Evolutionary conservation across 2,888 invertebrate genomes (phyloP).

Genomic region (Tenodera sinensis): DNA sequence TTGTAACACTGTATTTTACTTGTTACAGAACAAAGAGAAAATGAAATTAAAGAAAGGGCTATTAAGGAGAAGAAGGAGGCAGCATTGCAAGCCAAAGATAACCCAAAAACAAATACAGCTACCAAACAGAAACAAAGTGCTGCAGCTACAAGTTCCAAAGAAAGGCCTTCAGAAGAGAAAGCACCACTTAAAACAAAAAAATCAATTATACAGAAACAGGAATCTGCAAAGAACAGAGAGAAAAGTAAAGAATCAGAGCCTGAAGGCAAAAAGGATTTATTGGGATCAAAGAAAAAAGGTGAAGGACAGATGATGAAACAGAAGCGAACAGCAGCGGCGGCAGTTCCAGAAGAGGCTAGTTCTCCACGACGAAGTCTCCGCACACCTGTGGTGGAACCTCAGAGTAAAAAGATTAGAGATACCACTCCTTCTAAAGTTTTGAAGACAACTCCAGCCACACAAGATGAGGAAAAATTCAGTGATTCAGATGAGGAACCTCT

Average conservation of each 20-base stretch:
- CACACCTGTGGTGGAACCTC: neutral
- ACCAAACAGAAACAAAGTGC: neutral
- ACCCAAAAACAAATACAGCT: neutral
- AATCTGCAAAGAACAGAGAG: neutral
- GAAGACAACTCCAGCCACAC: neutral
- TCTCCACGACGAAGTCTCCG: constrained; percentile 12
- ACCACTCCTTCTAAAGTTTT: neutral
- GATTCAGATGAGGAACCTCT: constrained; percentile 66
- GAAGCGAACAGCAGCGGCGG: constrained; percentile 20
- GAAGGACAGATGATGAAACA: constrained; percentile 33
- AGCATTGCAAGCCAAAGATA: neutral
- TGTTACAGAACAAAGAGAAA: constrained; percentile 30
- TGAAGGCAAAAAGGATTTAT: neutral
- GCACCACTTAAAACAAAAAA: neutral
- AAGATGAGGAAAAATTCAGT: constrained; percentile 46
- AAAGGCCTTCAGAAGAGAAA: neutral
- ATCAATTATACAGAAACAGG: neutral
- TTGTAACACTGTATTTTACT: neutral
- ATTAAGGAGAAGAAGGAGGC: constrained; percentile 9
- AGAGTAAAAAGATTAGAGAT: neutral
- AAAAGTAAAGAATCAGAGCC: neutral
- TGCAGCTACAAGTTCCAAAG: neutral
- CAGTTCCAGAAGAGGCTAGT: neutral
- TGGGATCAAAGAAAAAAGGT: constrained; percentile 50
- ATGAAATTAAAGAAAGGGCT: constrained; percentile 26